Conservation (phyloP, 2,888 invertebrate genomes). For the Metallyticus violacea region DNA sequence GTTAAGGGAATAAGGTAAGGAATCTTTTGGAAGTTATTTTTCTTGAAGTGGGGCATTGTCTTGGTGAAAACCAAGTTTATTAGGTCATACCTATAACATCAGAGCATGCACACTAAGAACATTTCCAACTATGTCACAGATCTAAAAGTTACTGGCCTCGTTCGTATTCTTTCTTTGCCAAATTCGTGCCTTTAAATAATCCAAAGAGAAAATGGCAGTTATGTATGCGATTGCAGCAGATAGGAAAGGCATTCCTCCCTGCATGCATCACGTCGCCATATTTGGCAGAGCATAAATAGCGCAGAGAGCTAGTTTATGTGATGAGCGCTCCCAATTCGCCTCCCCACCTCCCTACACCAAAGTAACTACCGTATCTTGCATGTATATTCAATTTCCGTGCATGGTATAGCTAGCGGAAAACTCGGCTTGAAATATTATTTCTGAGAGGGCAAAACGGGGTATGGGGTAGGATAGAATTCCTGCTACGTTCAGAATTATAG, state of each 20-base stretch:
- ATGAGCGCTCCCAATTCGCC: not conserved
- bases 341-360: not conserved
- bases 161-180: not conserved
- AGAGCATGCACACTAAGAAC: no score
- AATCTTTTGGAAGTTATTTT: no score
- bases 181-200: not conserved
- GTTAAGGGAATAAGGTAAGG: no score
- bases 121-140: not conserved
- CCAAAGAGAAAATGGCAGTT: not conserved
- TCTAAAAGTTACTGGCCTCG: not conserved
- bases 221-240: no score
- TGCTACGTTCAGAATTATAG: not conserved
- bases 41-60: no score
- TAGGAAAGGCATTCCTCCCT: not conserved
- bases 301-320: not conserved
- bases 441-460: not conserved
- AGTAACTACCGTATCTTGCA: constrained; percentile 4
- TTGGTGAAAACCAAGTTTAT: no score
- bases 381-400: constrained; percentile 11
- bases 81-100: no score
- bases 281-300: not conserved
- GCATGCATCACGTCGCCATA: not conserved
- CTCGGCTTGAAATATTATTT: constrained; percentile 9
- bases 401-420: constrained; percentile 9
- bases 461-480: not conserved